Percentiles rank a stretch among this genome's conserved stretches.
These are phyloP conservation scores for Cephus runcator DNA, from an alignment of 2,888 invertebrate species.

Conservation along the genomic window DNA sequence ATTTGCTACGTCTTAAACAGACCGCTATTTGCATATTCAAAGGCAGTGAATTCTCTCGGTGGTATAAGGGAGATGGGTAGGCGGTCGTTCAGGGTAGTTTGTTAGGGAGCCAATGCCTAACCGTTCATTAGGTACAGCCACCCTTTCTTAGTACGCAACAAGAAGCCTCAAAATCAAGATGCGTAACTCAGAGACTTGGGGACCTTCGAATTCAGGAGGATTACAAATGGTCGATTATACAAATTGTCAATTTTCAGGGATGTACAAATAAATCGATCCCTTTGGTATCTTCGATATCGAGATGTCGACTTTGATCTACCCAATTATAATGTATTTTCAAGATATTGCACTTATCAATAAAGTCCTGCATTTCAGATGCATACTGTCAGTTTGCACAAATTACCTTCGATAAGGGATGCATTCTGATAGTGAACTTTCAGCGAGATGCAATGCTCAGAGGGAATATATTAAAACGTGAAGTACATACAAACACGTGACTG, in stretches of 20 bases:
- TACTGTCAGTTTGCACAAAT: background rate
- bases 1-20: slow-evolving; percentile 49
- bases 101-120: slow-evolving; percentile 44
- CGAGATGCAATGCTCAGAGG: slow-evolving; percentile 44
- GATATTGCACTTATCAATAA: background rate
- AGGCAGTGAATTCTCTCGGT: slow-evolving; percentile 48
- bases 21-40: slow-evolving; percentile 54
- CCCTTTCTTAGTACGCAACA: background rate
- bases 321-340: background rate
- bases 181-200: background rate
- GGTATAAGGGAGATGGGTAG: slow-evolving; percentile 22
- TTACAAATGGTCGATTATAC: background rate
- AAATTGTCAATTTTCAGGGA: background rate
- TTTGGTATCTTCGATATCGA: background rate
- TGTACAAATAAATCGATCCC: background rate
- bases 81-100: slow-evolving; percentile 34
- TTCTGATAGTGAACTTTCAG: background rate
- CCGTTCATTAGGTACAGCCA: slow-evolving; percentile 44
- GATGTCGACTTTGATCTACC: background rate
- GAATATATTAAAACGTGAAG: slow-evolving; percentile 53
- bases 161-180: slow-evolving; percentile 2
- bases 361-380: background rate
- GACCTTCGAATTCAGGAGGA: background rate
- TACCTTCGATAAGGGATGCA: background rate
- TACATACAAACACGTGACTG: slow-evolving; percentile 42